phyloP scores from a whole-genome alignment of 2,113 vertebrate species.

The Pollimyrus isidori region DNA sequence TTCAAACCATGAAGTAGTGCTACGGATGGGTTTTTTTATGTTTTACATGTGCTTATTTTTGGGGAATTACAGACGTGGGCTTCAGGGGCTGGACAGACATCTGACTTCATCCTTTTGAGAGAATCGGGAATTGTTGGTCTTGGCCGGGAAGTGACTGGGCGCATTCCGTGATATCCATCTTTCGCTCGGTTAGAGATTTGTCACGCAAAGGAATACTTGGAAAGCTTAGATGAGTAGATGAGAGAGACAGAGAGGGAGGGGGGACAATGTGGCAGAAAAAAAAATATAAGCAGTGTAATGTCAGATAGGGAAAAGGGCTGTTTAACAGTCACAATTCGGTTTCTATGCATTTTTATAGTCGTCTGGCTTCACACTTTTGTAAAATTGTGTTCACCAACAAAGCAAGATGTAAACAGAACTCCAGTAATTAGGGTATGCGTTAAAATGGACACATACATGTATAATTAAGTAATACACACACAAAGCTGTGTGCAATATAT shows the following conservation, averaged over 20 bases:
- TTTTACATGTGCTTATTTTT: neutral
- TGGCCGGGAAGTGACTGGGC: neutral
- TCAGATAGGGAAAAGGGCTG: neutral
- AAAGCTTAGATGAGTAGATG: neutral
- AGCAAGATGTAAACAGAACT: neutral
- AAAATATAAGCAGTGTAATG: neutral
- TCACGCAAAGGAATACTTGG: neutral
- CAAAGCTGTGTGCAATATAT: neutral
- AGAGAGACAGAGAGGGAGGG: too few species aligned
- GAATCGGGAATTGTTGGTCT: neutral
- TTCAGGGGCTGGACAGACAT: neutral
- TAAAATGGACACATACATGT: neutral
- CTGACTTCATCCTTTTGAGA: neutral
- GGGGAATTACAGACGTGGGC: neutral
- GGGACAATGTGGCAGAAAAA: neutral
- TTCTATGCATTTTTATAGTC: neutral
- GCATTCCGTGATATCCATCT: neutral
- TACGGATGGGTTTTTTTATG: neutral
- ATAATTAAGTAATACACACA: neutral
- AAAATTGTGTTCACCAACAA: neutral
- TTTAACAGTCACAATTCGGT: neutral
- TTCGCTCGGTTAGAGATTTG: neutral
- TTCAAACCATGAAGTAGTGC: neutral
- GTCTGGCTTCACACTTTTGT: neutral
- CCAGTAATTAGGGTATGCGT: neutral